These are phyloP conservation scores for Hydrozoanthus tunicans DNA, from an alignment of 64 coral and sea anemone genomes.

Conservation along the genomic window DNA sequence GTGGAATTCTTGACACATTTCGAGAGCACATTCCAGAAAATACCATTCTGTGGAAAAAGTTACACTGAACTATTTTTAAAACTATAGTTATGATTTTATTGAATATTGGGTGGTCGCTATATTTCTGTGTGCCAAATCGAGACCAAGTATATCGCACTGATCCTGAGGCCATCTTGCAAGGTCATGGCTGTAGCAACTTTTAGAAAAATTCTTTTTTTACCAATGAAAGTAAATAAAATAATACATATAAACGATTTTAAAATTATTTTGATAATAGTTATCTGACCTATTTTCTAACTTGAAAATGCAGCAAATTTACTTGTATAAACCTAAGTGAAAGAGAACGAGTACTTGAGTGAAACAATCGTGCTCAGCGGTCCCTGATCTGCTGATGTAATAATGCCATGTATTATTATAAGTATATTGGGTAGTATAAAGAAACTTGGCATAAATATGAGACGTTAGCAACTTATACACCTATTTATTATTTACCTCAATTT, in stretches of 20 bases:
- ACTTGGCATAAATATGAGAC: no score
- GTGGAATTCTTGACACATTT: conserved; percentile 58
- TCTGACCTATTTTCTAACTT: neutral
- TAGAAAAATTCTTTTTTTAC: conserved; percentile 15
- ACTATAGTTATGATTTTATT: conserved; percentile 15
- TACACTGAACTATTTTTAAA: conserved; percentile 11
- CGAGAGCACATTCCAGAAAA: conserved; percentile 70
- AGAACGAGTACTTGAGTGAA: neutral
- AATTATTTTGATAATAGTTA: conserved; percentile 7
- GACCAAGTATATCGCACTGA: conserved; percentile 6
- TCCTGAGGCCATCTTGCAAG: neutral
- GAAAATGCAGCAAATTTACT: neutral
- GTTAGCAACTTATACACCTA: no score
- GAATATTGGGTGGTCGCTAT: neutral
- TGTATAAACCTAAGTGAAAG: neutral
- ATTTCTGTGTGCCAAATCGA: conserved; percentile 12
- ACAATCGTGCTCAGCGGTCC: neutral
- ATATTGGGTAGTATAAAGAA: neutral
- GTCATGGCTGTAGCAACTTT: conserved; percentile 8
- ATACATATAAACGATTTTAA: conserved; percentile 5
- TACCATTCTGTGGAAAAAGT: conserved; percentile 50
- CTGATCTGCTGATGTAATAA: neutral
- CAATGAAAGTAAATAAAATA: conserved; percentile 1
- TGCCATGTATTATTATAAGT: neutral
- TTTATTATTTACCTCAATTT: no score